Conservation (phyloP, 2,113 vertebrate species). For the Thomomys bottae region DNA sequence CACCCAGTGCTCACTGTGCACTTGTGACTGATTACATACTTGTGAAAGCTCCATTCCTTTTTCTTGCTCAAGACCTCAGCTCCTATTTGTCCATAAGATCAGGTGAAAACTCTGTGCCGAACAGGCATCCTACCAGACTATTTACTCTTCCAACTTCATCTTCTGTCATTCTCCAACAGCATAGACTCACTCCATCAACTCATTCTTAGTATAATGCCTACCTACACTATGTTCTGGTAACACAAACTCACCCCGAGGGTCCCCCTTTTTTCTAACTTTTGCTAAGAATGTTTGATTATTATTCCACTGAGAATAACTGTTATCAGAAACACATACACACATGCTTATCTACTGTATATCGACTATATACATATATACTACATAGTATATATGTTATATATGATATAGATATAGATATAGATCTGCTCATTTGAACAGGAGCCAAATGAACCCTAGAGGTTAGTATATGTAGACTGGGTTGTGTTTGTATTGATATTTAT, state of each 20-base stretch:
- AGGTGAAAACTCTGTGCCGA: neutral
- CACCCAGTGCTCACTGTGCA: fast-evolving
- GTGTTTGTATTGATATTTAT: neutral
- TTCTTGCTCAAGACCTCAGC: constrained; percentile 49
- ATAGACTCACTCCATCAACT: neutral
- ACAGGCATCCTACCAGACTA: fast-evolving
- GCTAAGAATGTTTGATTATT: constrained; percentile 12
- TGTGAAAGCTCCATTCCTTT: neutral
- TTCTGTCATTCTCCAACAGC: neutral
- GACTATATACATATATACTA: no score
- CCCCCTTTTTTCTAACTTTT: neutral
- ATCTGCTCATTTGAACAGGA: constrained; percentile 24
- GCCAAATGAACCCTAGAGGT: neutral
- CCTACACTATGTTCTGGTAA: neutral
- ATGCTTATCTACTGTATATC: no score
- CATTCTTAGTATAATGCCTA: no score
- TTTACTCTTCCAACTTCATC: neutral
- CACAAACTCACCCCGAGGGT: neutral
- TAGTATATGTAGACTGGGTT: neutral
- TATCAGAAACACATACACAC: neutral
- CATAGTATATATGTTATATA: no score
- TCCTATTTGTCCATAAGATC: constrained; percentile 16
- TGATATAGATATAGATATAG: no score
- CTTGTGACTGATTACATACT: neutral
- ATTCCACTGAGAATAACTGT: neutral